A percentile compares a stretch with the other conserved stretches of the same genome.
These are phyloP conservation scores for Myiothlypis coronata DNA, from an alignment of 2,797 vertebrate species.

Conservation along the genomic window DNA sequence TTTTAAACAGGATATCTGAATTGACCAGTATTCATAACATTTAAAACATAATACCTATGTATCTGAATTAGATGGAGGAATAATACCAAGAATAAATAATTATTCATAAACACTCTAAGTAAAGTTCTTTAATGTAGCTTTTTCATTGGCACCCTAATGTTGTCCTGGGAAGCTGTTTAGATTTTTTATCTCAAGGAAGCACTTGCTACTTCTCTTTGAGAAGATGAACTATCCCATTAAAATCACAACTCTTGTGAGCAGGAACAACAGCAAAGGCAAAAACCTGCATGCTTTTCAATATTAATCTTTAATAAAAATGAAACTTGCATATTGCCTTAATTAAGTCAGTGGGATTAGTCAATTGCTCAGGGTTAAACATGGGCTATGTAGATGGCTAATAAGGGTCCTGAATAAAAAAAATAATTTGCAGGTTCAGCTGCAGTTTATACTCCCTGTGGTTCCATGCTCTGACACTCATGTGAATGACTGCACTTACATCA, in stretches of 20 bases:
- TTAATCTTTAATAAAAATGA: not conserved
- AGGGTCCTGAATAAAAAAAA: not conserved
- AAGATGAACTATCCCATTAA: not conserved
- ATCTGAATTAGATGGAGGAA: not conserved
- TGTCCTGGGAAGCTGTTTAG: not conserved
- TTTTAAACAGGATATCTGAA: not conserved
- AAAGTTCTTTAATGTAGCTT: not conserved
- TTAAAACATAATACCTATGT: not conserved
- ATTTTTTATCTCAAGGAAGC: not conserved
- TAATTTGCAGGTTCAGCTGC: not conserved
- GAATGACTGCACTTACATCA: not conserved
- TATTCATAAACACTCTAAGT: not conserved
- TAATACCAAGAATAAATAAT: not conserved
- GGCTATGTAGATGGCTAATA: not conserved
- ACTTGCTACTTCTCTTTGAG: not conserved
- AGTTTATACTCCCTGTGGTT: not conserved
- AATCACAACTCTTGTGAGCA: not conserved
- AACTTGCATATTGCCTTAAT: not conserved
- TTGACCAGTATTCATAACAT: not conserved
- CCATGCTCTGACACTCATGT: not conserved
- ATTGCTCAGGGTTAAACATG: not conserved
- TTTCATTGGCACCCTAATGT: not conserved
- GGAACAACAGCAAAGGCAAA: not conserved
- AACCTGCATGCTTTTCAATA: not conserved
- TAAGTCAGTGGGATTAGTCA: not conserved